A percentile compares a stretch with the other conserved stretches of the same genome.
These are phyloP conservation scores for Syngnathoides biaculeatus DNA, from an alignment of 2,113 vertebrate species.

Conservation along the genomic window DNA sequence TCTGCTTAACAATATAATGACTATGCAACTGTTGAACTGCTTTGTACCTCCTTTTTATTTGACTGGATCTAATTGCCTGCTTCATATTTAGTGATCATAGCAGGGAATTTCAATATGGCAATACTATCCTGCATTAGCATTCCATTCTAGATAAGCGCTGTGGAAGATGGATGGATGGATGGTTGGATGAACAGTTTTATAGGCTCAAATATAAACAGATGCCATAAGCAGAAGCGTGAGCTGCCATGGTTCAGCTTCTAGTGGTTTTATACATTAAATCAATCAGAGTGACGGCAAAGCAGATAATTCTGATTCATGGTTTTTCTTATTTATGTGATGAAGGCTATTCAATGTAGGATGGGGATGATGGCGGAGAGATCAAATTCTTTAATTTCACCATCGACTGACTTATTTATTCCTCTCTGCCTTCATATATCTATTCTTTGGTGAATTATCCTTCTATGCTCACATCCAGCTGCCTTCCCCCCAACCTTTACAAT, in stretches of 20 bases:
- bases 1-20: background rate
- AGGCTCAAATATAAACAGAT: slow-evolving; percentile 27
- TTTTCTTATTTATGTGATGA: slow-evolving; percentile 20
- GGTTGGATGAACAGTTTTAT: slow-evolving; percentile 31
- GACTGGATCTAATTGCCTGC: background rate
- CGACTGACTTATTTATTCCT: slow-evolving; percentile 13
- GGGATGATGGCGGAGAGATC: slow-evolving; percentile 24
- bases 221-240: slow-evolving; percentile 27
- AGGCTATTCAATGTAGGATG: background rate
- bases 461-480: background rate
- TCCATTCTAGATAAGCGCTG: slow-evolving; percentile 1
- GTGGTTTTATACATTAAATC: slow-evolving; percentile 33
- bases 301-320: background rate
- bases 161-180: too few relatives aligned
- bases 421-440: slow-evolving; percentile 8
- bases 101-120: slow-evolving; percentile 16
- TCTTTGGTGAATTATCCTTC: slow-evolving; percentile 20
- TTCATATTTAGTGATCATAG: slow-evolving; percentile 12
- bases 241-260: slow-evolving; percentile 27
- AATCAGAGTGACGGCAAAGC: slow-evolving; percentile 30
- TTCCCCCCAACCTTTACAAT: slow-evolving; percentile 3
- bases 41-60: slow-evolving; percentile 13
- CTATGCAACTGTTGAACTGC: background rate
- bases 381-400: slow-evolving; percentile 28
- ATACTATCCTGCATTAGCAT: slow-evolving; percentile 19